A percentile compares a stretch with the other conserved stretches of the same genome.
These are phyloP conservation scores for Peromyscus eremicus DNA, from an alignment of 2,797 vertebrate species.

Conservation along the genomic window DNA sequence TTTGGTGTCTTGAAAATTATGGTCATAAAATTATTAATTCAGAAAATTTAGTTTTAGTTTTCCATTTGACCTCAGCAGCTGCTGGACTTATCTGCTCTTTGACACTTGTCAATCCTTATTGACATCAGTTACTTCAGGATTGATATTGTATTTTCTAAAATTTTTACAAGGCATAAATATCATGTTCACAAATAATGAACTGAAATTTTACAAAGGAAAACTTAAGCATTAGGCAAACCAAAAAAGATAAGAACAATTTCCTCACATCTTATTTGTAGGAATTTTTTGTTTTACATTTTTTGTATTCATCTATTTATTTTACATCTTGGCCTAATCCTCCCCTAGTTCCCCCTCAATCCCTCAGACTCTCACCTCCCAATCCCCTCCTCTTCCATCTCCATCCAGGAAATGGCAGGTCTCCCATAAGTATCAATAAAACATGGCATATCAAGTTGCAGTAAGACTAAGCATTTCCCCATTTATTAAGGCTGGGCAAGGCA, in stretches of 20 bases:
- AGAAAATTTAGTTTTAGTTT: background rate
- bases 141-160: background rate
- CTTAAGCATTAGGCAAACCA: slow-evolving; percentile 22
- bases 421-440: background rate
- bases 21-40: background rate
- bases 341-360: rapidly evolving
- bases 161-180: background rate
- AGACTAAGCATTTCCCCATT: background rate
- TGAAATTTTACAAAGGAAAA: background rate
- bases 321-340: background rate
- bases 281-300: background rate
- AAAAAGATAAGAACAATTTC: slow-evolving; percentile 43
- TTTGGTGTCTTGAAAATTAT: background rate
- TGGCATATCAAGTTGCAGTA: background rate
- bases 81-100: background rate
- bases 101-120: background rate
- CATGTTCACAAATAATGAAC: background rate
- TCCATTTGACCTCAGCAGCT: slow-evolving; percentile 1
- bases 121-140: background rate
- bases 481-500: background rate
- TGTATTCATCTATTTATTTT: background rate
- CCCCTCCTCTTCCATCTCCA: background rate
- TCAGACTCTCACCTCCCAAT: background rate
- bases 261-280: background rate
- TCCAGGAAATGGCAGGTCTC: background rate